These are phyloP conservation scores for Rhea americana DNA, from an alignment of 2,113 vertebrate genomes.

Conservation along the genomic window DNA sequence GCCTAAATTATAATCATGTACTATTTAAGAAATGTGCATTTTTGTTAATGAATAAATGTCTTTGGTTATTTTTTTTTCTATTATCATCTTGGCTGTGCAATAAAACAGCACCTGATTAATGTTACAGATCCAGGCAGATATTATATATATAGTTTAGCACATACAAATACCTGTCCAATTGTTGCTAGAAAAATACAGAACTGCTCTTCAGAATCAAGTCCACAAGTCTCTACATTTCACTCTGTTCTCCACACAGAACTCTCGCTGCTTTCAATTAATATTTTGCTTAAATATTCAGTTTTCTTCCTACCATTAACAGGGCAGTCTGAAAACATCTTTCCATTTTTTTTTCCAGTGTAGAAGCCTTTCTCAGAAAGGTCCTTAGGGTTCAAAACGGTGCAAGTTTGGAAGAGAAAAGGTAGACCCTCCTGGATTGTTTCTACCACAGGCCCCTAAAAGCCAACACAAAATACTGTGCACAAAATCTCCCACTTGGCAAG, in stretches of 20 bases:
- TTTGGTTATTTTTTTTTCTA: conserved; percentile 20
- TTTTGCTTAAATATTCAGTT: not conserved
- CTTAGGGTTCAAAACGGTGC: not conserved
- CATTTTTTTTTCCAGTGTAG: not conserved
- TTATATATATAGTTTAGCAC: conserved; percentile 30
- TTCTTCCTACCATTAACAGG: not conserved
- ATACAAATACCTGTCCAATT: not conserved
- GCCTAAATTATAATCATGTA: conserved; percentile 26
- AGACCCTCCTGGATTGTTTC: not conserved
- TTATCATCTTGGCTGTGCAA: conserved; percentile 40
- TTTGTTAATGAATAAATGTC: conserved; percentile 52
- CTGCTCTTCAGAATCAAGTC: not conserved
- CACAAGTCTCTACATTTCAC: not conserved
- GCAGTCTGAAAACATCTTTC: not conserved
- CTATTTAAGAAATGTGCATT: conserved; percentile 52
- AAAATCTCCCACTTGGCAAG: not conserved
- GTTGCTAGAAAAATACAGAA: not conserved
- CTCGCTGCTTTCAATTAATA: not conserved
- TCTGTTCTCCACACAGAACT: not conserved
- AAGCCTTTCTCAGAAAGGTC: not conserved
- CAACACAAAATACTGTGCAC: not conserved
- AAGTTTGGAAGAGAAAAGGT: not conserved
- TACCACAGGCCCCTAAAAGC: not conserved
- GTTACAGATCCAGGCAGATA: conserved; percentile 48
- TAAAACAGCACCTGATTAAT: conserved; percentile 47